Base-by-base conservation (phyloP, 2,113 vertebrate genomes). In the Hippocampus abdominalis region DNA sequence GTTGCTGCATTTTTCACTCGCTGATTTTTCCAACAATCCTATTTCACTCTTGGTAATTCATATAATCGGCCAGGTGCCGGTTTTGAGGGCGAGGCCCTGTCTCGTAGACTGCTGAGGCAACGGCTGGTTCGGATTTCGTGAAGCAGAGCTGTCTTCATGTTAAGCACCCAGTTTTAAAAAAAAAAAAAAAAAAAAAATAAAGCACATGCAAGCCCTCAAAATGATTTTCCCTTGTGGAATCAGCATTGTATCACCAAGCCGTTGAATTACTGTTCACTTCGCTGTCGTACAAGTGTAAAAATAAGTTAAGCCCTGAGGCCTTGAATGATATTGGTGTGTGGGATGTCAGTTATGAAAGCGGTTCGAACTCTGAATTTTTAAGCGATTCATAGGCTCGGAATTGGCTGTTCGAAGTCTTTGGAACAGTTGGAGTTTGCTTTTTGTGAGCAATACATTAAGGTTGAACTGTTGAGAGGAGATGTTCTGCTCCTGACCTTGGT, bases 1-100 rank as follows among this genome's bases (percentile, higher is more conserved):
- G 5, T 54, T 40, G 72, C 56, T 59, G 2, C 23, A 25, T 79
- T 64, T 69, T 65, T 57, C 0, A 42, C 70, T 39, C 23, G 32
- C 72, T 53, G 62, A 64, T 12, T 21, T 8, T 72, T 59, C 39
- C 29, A 1, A 60, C 16, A 32, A 32, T 18, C 5, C 16, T 8
- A 29, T 32, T 32, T 16, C 7, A 29, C 15, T 29, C 15, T 29
- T 29, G 27, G 27, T 59, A 29, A 56, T 23, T 11, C 13, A 18
- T 32, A 29, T 21, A 12, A 57, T 27, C 56, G 15, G 15, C 11
- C 11, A 61, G 32, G 32, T 36, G 32, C 42, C 42, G 2, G 42
- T 44, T 44, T 44, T 44, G 42, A 44, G 42, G 42, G 11, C 3
- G 11, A 44, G 42, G 42, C 44, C 44, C 15, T 46, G 12, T 46